These are phyloP conservation scores for Ariolimax columbianus DNA, from an alignment of 2,888 invertebrate genomes.

Conservation along the genomic window DNA sequence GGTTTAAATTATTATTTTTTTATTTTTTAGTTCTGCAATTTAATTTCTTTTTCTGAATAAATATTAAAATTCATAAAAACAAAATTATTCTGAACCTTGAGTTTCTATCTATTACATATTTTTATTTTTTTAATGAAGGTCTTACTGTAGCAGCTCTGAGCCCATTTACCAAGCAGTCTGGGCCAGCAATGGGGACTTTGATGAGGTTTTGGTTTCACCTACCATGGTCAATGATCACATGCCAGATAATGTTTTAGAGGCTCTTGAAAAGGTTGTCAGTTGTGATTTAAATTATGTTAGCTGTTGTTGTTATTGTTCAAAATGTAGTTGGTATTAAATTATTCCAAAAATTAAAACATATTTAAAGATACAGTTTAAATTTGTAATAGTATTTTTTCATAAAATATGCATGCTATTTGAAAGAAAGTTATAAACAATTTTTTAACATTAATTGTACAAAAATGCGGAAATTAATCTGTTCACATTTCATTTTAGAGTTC, in stretches of 20 bases:
- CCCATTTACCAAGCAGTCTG: conserved; percentile 92
- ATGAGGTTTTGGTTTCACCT: conserved; percentile 91
- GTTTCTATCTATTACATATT: background rate
- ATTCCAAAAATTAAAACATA: background rate
- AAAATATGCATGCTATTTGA: too few species aligned
- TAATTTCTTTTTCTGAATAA: too few species aligned
- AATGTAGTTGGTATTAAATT: background rate
- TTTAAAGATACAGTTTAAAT: too few species aligned
- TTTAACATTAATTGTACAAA: background rate
- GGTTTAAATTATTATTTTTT: too few species aligned
- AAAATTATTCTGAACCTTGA: background rate
- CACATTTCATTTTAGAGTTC: background rate
- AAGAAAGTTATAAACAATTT: too few species aligned
- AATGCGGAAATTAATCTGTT: too few species aligned
- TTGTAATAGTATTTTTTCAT: too few species aligned
- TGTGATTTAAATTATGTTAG: background rate
- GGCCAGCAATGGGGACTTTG: conserved; percentile 90
- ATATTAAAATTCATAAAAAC: too few species aligned
- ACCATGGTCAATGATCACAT: conserved; percentile 94
- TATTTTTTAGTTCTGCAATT: too few species aligned
- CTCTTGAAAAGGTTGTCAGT: conserved; percentile 87
- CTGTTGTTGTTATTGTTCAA: background rate
- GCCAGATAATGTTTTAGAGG: conserved; percentile 91
- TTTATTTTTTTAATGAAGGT: conserved; percentile 18
- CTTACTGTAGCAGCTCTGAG: conserved; percentile 83